phyloP scores from a whole-genome alignment of 1,140 invertebrate species.

The Drosophila bipectinata region DNA sequence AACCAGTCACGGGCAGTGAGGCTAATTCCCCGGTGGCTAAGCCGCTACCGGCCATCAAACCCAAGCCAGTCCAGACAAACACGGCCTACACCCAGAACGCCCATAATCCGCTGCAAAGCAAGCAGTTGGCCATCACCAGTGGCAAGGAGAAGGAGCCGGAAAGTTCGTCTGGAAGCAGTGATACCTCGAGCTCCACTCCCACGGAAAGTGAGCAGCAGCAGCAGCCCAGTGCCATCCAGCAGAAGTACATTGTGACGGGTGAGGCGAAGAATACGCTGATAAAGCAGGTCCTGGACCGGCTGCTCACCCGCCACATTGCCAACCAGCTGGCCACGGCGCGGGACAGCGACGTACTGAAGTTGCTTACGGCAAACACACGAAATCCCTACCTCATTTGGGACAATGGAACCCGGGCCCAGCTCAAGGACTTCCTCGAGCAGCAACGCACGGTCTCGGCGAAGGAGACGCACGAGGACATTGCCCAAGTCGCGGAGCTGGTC shows the following conservation, averaged over 20 bases:
- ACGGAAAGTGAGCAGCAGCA: slow-evolving; percentile 65
- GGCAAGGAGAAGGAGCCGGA: slow-evolving; percentile 47
- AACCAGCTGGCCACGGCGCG: slow-evolving; percentile 88
- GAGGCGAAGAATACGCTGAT: slow-evolving; percentile 75
- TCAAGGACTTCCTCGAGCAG: slow-evolving; percentile 93
- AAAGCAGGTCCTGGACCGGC: slow-evolving; percentile 87
- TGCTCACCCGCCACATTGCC: slow-evolving; percentile 96
- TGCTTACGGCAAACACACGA: slow-evolving; percentile 96
- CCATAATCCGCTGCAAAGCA: slow-evolving; percentile 78
- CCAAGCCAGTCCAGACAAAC: slow-evolving; percentile 51
- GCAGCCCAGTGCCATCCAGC: slow-evolving; percentile 51
- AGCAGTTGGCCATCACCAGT: slow-evolving; percentile 71
- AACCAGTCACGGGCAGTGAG: slow-evolving; percentile 60
- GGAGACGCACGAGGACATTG: slow-evolving; percentile 82
- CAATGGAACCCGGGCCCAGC: slow-evolving; percentile 96
- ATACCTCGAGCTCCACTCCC: slow-evolving; percentile 62
- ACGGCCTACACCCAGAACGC: slow-evolving; percentile 82
- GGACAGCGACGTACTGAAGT: slow-evolving; percentile 88
- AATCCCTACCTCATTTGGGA: slow-evolving; percentile 99
- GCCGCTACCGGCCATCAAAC: slow-evolving; percentile 57
- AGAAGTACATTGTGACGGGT: slow-evolving; percentile 73
- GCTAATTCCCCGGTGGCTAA: slow-evolving; percentile 55
- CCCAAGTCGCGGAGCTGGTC: slow-evolving; percentile 86
- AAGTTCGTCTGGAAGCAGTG: slow-evolving; percentile 61
- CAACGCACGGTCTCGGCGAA: slow-evolving; percentile 88